These are phyloP conservation scores for Porites divaricata DNA, from an alignment of 92 coral and sea anemone genomes.

Conservation along the genomic window DNA sequence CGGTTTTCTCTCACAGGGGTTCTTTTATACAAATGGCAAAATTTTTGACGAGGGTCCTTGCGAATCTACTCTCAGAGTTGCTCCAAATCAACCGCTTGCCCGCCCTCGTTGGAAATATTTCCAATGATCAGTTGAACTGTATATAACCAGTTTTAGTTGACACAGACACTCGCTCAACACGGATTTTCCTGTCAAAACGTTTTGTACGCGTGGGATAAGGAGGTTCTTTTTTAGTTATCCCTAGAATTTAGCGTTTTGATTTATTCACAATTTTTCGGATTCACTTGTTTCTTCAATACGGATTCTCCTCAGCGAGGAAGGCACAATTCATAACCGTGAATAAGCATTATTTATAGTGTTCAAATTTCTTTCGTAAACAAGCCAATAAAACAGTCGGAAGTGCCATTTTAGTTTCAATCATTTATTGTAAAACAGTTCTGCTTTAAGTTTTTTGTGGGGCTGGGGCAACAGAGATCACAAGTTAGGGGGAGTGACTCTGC, in stretches of 20 bases:
- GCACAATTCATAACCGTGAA: not conserved
- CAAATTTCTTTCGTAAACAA: slow-evolving; percentile 28
- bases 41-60: not conserved
- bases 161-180: not conserved
- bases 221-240: no score
- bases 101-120: not conserved
- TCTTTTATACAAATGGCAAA: not conserved
- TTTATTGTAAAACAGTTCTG: slow-evolving; percentile 32
- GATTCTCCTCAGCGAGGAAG: not conserved
- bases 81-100: not conserved
- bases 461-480: not conserved
- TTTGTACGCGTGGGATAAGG: not conserved
- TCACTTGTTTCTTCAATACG: not conserved
- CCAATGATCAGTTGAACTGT: not conserved
- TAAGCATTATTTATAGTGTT: slow-evolving; percentile 4
- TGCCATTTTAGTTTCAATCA: slow-evolving; percentile 40
- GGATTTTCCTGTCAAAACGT: not conserved
- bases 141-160: not conserved
- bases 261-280: no score
- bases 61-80: not conserved
- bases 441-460: not conserved
- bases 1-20: not conserved
- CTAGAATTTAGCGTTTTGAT: no score
- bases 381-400: slow-evolving; percentile 46
- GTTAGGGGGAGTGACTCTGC: not conserved